Conservation (phyloP, 23 tunicate species). For the Ciona savignyi region DNA sequence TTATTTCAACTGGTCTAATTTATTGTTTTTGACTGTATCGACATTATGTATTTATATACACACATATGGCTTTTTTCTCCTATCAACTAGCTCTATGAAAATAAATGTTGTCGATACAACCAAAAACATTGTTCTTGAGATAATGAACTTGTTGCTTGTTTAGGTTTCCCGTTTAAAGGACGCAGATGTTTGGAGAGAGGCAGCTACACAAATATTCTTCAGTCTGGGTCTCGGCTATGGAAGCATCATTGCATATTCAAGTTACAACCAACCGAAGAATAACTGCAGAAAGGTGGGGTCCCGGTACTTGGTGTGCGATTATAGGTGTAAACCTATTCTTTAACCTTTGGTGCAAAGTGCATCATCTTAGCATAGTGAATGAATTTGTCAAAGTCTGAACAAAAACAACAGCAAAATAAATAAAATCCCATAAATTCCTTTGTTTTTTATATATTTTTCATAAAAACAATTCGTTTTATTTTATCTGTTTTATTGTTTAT, state of each 20-base stretch:
- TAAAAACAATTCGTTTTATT: too few relatives aligned
- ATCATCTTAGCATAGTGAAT: neutral
- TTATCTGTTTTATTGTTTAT: too few relatives aligned
- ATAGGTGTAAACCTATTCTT: neutral
- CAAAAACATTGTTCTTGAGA: too few relatives aligned
- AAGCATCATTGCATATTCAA: slow-evolving; percentile 90
- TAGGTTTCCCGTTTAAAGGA: slow-evolving; percentile 16
- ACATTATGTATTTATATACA: neutral
- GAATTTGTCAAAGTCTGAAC: too few relatives aligned
- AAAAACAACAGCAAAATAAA: too few relatives aligned
- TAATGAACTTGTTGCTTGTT: neutral
- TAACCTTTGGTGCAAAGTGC: neutral
- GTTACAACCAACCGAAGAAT: slow-evolving; percentile 70
- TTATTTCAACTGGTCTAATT: neutral
- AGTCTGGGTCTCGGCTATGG: slow-evolving; percentile 95
- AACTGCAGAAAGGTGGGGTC: slow-evolving; percentile 66
- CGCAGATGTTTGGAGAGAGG: slow-evolving; percentile 83
- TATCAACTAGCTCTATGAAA: neutral
- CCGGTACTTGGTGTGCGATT: neutral
- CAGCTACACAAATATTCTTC: slow-evolving; percentile 94
- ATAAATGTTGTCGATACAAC: too few relatives aligned
- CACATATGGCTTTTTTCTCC: neutral
- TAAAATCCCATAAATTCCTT: too few relatives aligned
- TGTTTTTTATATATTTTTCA: too few relatives aligned
- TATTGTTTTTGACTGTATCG: neutral